phyloP scores from a whole-genome alignment of 2,888 invertebrate species.

The Anagyrus pseudococci region DNA sequence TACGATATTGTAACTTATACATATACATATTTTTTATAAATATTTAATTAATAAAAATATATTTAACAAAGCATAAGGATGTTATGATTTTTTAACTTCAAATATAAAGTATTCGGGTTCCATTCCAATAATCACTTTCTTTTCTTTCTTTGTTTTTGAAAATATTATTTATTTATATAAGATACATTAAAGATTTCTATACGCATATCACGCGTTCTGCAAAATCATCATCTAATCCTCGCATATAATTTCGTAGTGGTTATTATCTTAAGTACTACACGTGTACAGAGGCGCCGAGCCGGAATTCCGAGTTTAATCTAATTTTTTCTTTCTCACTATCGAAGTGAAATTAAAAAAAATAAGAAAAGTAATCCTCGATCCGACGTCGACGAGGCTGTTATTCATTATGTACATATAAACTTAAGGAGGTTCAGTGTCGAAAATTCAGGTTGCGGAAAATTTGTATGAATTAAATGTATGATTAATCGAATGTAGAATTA shows the following conservation, averaged over 20 bases:
- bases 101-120: neutral
- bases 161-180: slow-evolving; percentile 40
- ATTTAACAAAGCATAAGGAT: slow-evolving; percentile 16
- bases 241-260: slow-evolving; percentile 37
- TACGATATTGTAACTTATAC: slow-evolving; percentile 54
- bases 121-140: slow-evolving; percentile 7
- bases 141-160: too few species aligned
- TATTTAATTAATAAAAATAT: slow-evolving; percentile 60
- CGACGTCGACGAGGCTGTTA: too few species aligned
- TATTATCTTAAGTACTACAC: slow-evolving; percentile 38
- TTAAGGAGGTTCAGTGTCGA: too few species aligned
- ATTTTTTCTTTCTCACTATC: too few species aligned
- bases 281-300: slow-evolving; percentile 26
- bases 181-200: slow-evolving; percentile 39
- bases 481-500: too few species aligned
- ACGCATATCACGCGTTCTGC: slow-evolving; percentile 33
- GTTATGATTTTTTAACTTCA: neutral
- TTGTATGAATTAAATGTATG: too few species aligned
- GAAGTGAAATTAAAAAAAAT: too few species aligned
- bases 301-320: slow-evolving; percentile 27
- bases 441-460: too few species aligned
- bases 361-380: too few species aligned
- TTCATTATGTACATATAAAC: too few species aligned
- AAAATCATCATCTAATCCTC: slow-evolving; percentile 39
- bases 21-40: slow-evolving; percentile 60